Percentiles rank a stretch among this genome's conserved stretches.
phyloP scores from a whole-genome alignment of 2,797 vertebrate species.

The Thalassophryne amazonica region DNA sequence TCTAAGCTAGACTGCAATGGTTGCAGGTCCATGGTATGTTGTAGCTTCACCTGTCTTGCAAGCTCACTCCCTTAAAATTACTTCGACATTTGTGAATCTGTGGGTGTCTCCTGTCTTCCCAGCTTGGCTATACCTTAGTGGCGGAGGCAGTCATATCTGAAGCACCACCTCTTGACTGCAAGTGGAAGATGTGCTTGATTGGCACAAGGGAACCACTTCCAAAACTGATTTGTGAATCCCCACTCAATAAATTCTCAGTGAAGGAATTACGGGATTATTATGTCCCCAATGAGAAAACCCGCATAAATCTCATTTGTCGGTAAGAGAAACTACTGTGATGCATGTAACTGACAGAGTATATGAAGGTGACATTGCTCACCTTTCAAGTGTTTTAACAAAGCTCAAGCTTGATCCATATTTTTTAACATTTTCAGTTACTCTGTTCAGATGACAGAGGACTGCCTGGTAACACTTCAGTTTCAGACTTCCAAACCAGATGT shows the following conservation, averaged over 20 bases:
- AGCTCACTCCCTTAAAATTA: background rate
- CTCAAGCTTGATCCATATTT: background rate
- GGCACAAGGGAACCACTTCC: slow-evolving; percentile 77
- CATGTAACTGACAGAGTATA: background rate
- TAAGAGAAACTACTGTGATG: slow-evolving; percentile 22
- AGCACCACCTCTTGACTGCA: slow-evolving; percentile 49
- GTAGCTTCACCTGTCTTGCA: background rate
- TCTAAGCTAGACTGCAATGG: no score
- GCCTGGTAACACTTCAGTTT: slow-evolving; percentile 82
- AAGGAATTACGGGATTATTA: slow-evolving; percentile 88
- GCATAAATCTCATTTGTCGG: slow-evolving; percentile 86
- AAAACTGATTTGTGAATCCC: slow-evolving; percentile 59
- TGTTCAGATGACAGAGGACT: slow-evolving; percentile 69
- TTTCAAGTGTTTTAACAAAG: background rate
- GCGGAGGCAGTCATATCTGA: slow-evolving; percentile 79
- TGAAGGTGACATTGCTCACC: background rate
- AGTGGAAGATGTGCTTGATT: slow-evolving; percentile 86
- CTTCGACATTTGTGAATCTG: background rate
- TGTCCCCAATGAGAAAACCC: slow-evolving; percentile 83
- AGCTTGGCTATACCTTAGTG: slow-evolving; percentile 88
- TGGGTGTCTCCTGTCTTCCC: background rate
- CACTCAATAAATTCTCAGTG: slow-evolving; percentile 72
- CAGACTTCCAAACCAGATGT: slow-evolving; percentile 83
- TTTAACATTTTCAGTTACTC: slow-evolving; percentile 66
- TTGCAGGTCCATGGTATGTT: no score